phyloP scores from a whole-genome alignment of 2,797 vertebrate species.

The Enteromius radiatus region DNA sequence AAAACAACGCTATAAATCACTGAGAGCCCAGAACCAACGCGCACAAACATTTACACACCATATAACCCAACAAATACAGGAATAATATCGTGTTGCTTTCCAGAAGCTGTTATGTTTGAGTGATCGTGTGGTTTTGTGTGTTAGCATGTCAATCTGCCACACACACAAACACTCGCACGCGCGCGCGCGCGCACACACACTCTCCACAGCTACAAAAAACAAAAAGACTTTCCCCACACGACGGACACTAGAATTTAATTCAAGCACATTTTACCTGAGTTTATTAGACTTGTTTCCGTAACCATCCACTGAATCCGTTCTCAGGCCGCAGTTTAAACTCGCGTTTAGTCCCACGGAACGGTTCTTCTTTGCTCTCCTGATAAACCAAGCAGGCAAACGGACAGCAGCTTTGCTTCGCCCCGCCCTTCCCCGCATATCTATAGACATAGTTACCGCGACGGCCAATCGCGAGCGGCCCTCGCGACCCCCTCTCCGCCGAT shows the following conservation, averaged over 20 bases:
- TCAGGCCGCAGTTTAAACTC: conserved; percentile 62
- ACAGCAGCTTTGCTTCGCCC: conserved; percentile 72
- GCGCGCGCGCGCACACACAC: neutral
- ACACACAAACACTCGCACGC: neutral
- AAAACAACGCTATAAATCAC: neutral
- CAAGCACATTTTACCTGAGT: conserved; percentile 43
- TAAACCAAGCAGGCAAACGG: conserved; percentile 69
- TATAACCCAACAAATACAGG: neutral
- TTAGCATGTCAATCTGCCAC: conserved; percentile 55
- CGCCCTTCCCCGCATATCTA: conserved; percentile 76
- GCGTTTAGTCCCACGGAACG: conserved; percentile 72
- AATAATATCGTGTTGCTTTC: neutral
- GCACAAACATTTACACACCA: neutral
- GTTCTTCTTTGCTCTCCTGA: conserved; percentile 58
- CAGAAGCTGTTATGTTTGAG: neutral
- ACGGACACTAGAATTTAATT: neutral
- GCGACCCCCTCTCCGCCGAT: conserved; percentile 56
- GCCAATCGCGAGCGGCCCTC: conserved; percentile 71
- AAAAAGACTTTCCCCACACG: neutral
- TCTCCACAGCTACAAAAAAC: neutral
- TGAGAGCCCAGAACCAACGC: neutral
- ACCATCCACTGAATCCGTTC: conserved; percentile 40
- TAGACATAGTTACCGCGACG: conserved; percentile 67
- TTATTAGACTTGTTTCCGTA: conserved; percentile 16
- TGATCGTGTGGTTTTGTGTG: conserved; percentile 50